phyloP scores from a whole-genome alignment of 2,888 invertebrate genomes.

The Vesta saturnalis region DNA sequence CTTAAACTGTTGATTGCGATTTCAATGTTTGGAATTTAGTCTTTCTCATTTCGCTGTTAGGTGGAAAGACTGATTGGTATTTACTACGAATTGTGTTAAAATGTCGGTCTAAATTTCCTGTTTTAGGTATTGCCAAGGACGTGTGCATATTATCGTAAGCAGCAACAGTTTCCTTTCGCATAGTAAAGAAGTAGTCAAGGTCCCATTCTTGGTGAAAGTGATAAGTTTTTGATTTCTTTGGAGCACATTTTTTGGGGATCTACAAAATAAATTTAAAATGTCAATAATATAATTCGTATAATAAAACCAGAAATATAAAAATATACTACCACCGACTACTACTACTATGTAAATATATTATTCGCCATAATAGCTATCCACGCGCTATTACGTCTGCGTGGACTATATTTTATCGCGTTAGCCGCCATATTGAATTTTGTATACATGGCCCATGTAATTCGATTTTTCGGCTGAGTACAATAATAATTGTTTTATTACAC shows the following conservation, averaged over 20 bases:
- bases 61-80: neutral
- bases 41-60: neutral
- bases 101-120: neutral
- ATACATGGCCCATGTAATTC: neutral
- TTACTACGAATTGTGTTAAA: neutral
- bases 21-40: neutral
- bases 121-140: neutral
- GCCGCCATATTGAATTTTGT: no score
- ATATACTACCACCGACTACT: no score
- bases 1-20: slow-evolving; percentile 3
- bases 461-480: neutral
- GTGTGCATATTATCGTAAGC: neutral
- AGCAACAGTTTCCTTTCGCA: neutral
- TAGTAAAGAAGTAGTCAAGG: neutral
- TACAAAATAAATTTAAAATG: neutral
- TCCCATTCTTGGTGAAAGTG: neutral
- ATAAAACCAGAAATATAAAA: neutral
- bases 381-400: no score
- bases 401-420: no score
- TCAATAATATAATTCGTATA: neutral
- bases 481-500: neutral
- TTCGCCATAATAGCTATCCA: no score
- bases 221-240: neutral
- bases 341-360: no score
- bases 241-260: neutral